Percentiles rank a stretch among this genome's conserved stretches.
Evolutionary conservation across 1,140 invertebrate species (phyloP).

Genomic region (Catajapyx aquilonaris): DNA sequence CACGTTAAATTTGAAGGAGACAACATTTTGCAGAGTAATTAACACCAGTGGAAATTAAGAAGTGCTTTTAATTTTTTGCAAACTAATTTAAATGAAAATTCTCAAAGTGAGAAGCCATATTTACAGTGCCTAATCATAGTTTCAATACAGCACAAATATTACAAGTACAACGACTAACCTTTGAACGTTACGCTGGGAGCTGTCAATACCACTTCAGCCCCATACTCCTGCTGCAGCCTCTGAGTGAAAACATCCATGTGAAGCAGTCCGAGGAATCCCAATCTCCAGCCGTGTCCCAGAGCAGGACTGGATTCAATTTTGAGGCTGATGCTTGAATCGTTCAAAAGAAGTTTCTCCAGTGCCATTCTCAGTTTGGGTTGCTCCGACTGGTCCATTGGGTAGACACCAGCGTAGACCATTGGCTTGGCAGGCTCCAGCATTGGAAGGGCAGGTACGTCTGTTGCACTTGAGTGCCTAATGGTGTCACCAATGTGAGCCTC

Average conservation of each 20-base stretch:
- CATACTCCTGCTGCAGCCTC: conserved; percentile 80
- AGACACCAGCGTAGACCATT: conserved; percentile 89
- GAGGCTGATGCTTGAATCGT: conserved; percentile 76
- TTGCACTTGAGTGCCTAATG: conserved; percentile 30
- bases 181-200: conserved; percentile 89
- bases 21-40: no score
- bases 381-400: conserved; percentile 75
- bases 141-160: conserved; percentile 1
- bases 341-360: conserved; percentile 77
- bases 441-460: conserved; percentile 33
- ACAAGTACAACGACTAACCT: conserved; percentile 20
- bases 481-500: conserved; percentile 77
- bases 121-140: not conserved
- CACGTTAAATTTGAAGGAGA: no score
- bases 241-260: conserved; percentile 95
- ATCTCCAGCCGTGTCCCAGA: conserved; percentile 77
- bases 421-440: conserved; percentile 51
- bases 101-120: not conserved
- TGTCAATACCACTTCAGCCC: conserved; percentile 70
- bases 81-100: conserved; percentile 2
- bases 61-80: no score
- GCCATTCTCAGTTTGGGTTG: conserved; percentile 47
- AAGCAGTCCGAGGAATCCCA: conserved; percentile 82
- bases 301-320: conserved; percentile 65
- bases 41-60: conserved; percentile 1